Base-by-base conservation (phyloP, 92 coral and sea anemone species). In the Pocillopora grandis region DNA sequence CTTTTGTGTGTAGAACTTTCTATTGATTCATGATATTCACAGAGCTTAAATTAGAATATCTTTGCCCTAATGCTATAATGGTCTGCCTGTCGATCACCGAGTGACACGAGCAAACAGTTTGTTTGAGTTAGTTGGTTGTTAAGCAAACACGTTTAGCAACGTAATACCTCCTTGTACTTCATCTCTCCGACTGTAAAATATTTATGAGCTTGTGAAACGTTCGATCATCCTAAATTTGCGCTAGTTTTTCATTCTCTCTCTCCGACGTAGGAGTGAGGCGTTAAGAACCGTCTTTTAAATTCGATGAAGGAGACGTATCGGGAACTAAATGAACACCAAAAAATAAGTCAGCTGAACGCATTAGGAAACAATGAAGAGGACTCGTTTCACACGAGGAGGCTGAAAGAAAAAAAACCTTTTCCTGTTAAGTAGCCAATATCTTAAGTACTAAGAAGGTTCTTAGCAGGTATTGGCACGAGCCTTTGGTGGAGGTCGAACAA, bases 81-180 rank as follows among this genome's bases (percentile, higher is more conserved):
- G 95, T 65, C 89, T 65, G 69, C 33, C 71, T 82, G 98, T 94
- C 98, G 90, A 75, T 94, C 98, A 91, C 75, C 57, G 42, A 62
- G 84, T 89, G 95, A 94, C 98, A 94, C 86, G 78, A 81, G 87
- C 91, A 94, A 94, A 94, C 93, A 94, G 90, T 91, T 89, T 87
- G 93, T 85, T 86, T 84, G 93, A 92, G 91, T 91, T 93, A 88
- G 87, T 88, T 84, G 93, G 98, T 94, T 81, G 90, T 86, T 87
- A 83, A 76, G 91, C 88, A 92, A 94, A 94, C 86, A 91, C 65
- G 90, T 71, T 89, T 69, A 77, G 90, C 87, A 69, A 88, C 90
- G 92, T 94, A 91, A 94, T 91, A 68, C 95, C 76, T 69, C 66
- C 83, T 76, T 84, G 83, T 69, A 84, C 75, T 62, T 71, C 85